phyloP scores from a whole-genome alignment of 1,140 invertebrate genomes.

The Aethina tumida region DNA sequence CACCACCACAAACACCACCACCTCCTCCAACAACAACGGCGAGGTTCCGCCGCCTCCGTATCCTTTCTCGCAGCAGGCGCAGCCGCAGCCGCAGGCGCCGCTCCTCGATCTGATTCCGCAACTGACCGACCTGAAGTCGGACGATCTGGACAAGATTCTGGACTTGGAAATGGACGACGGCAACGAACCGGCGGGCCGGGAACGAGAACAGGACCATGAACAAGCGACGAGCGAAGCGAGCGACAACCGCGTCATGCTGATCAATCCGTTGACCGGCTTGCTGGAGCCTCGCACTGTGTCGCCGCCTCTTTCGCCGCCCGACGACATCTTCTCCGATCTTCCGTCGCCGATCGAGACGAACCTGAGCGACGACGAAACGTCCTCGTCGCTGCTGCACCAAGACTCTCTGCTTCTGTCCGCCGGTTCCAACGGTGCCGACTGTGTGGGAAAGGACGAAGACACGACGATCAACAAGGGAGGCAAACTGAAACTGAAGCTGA shows the following conservation, averaged over 20 bases:
- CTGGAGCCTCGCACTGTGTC: constrained; percentile 77
- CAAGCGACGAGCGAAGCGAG: constrained; percentile 32
- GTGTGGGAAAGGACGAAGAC: constrained; percentile 55
- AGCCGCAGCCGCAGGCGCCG: not conserved
- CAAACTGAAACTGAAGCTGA: constrained; percentile 64
- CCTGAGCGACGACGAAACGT: constrained; percentile 32
- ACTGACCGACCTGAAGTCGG: constrained; percentile 40
- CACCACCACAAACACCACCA: constrained; percentile 4
- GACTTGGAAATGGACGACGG: constrained; percentile 32
- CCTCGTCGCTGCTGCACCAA: too few species aligned
- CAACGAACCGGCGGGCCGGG: constrained; percentile 1
- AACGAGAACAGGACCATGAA: constrained; percentile 1
- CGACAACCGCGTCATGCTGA: constrained; percentile 63
- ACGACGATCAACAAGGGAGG: constrained; percentile 42
- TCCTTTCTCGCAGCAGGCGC: constrained; percentile 1
- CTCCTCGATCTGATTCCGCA: constrained; percentile 32
- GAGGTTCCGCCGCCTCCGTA: constrained; percentile 1
- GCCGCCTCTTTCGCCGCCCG: too few species aligned
- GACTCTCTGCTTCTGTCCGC: too few species aligned
- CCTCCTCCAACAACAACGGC: constrained; percentile 8
- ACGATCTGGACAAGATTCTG: constrained; percentile 52
- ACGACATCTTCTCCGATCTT: constrained; percentile 32
- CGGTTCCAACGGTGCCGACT: too few species aligned
- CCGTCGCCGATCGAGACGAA: constrained; percentile 24
- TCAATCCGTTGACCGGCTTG: constrained; percentile 79